A percentile compares a stretch with the other conserved stretches of the same genome.
phyloP scores from a whole-genome alignment of 2,888 invertebrate species.

The Acrobeloides nanus region DNA sequence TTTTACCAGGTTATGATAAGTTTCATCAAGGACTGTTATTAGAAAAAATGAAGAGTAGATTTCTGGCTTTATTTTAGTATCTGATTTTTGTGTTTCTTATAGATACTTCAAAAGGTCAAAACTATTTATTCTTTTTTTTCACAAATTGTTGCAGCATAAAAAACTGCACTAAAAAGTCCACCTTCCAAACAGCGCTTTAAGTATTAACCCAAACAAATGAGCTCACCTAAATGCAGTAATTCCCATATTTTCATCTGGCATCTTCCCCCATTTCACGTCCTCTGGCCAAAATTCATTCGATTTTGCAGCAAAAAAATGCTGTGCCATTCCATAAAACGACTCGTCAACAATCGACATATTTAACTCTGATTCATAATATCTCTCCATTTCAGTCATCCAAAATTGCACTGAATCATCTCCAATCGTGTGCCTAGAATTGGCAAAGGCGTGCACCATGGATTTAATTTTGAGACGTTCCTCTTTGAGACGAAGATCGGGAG shows the following conservation, averaged over 20 bases:
- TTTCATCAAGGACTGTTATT: too few relatives aligned
- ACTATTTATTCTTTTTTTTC: too few relatives aligned
- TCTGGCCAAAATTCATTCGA: slow-evolving; percentile 37
- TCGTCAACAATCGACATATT: slow-evolving; percentile 34
- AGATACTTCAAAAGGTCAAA: too few relatives aligned
- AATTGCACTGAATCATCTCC: slow-evolving; percentile 50
- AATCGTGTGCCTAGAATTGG: slow-evolving; percentile 50
- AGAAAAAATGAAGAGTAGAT: too few relatives aligned
- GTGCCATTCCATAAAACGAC: slow-evolving; percentile 37
- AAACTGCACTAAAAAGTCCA: too few relatives aligned
- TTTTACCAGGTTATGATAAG: too few relatives aligned
- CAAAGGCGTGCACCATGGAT: slow-evolving; percentile 45
- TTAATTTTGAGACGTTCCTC: slow-evolving; percentile 31
- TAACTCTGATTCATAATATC: slow-evolving; percentile 39
- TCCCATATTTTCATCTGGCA: slow-evolving; percentile 13
- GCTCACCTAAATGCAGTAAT: slow-evolving; percentile 23
- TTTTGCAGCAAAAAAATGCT: slow-evolving; percentile 43
- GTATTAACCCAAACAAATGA: slow-evolving; percentile 1
- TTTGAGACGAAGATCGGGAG: slow-evolving; percentile 43
- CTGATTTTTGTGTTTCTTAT: too few relatives aligned
- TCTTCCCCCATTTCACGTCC: slow-evolving; percentile 44
- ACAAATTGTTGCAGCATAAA: too few relatives aligned
- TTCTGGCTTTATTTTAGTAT: too few relatives aligned
- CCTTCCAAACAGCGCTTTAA: too few relatives aligned
- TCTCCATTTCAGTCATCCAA: slow-evolving; percentile 51